Evolutionary conservation across 2,113 vertebrate genomes (phyloP).

Genomic region (rat (Rattus norvegicus)): DNA sequence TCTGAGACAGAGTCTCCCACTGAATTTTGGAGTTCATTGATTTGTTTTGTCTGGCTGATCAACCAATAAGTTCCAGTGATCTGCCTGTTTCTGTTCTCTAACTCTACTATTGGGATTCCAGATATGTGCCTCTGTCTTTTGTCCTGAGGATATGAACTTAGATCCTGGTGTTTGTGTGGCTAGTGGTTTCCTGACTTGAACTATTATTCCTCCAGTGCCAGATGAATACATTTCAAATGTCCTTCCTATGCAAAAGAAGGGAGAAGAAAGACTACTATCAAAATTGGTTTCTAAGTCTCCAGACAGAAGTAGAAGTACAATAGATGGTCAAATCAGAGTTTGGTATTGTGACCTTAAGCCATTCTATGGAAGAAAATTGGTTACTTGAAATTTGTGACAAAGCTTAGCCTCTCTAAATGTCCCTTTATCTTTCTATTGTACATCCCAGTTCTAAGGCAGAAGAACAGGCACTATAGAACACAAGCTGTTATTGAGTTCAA

Average conservation of each 20-base stretch:
- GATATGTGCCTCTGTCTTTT: background rate
- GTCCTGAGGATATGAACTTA: background rate
- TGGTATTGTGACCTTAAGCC: background rate
- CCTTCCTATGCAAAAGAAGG: background rate
- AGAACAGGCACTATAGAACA: background rate
- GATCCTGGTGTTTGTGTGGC: background rate
- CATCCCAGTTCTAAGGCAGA: background rate
- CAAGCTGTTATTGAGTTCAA: background rate
- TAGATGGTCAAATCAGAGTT: background rate
- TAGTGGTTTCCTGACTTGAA: background rate
- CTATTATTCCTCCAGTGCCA: too few species aligned
- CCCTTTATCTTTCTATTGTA: background rate
- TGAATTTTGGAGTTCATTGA: background rate
- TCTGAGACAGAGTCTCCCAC: background rate
- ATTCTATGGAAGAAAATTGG: background rate
- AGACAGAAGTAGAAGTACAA: conserved; percentile 2
- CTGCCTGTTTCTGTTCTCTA: background rate
- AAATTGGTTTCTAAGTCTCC: background rate
- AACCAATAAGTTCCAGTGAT: background rate
- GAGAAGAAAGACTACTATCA: background rate
- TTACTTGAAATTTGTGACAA: background rate
- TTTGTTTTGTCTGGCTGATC: background rate
- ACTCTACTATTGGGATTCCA: too few species aligned
- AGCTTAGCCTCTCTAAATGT: background rate
- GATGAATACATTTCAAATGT: background rate